Evolutionary conservation across 2,888 invertebrate genomes (phyloP).

Genomic region (Rhynchonema sp.): DNA sequence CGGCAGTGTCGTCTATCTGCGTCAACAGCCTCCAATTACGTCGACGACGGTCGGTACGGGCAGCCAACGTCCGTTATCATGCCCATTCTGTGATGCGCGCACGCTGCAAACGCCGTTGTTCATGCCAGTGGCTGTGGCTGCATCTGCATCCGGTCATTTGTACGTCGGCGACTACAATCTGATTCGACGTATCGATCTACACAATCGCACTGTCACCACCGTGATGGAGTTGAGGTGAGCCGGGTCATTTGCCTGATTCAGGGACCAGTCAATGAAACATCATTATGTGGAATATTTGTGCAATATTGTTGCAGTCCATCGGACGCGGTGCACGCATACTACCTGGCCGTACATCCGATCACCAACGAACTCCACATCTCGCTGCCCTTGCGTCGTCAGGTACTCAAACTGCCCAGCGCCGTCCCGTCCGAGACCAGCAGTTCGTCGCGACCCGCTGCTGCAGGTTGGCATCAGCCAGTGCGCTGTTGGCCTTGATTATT

Average conservation of each 20-base stretch:
- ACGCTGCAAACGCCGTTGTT: constrained; percentile 56
- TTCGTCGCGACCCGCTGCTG: not conserved
- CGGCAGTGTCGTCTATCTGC: constrained; percentile 71
- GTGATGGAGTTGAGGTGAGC: constrained; percentile 58
- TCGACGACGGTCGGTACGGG: constrained; percentile 77
- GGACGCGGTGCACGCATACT: constrained; percentile 88
- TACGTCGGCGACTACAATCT: constrained; percentile 38
- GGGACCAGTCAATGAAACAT: too few relatives aligned
- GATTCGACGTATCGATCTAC: constrained; percentile 47
- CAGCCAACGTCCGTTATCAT: constrained; percentile 59
- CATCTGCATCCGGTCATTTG: constrained; percentile 83
- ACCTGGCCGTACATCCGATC: constrained; percentile 81
- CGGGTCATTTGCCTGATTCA: not conserved
- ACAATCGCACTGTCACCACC: constrained; percentile 70
- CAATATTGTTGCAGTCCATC: constrained; percentile 55
- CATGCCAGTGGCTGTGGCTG: constrained; percentile 78
- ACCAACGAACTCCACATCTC: constrained; percentile 89
- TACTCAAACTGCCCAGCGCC: constrained; percentile 27
- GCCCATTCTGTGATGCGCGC: constrained; percentile 36
- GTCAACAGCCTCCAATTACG: constrained; percentile 47
- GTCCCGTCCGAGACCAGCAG: too few relatives aligned
- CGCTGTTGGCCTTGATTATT: too few relatives aligned
- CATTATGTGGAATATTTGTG: too few relatives aligned
- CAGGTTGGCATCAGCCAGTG: too few relatives aligned
- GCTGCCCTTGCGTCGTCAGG: constrained; percentile 80